Evolutionary conservation across 1,140 invertebrate genomes (phyloP), one percentile per base, ranked within the genome.

Genomic region (Zophobas morio): DNA sequence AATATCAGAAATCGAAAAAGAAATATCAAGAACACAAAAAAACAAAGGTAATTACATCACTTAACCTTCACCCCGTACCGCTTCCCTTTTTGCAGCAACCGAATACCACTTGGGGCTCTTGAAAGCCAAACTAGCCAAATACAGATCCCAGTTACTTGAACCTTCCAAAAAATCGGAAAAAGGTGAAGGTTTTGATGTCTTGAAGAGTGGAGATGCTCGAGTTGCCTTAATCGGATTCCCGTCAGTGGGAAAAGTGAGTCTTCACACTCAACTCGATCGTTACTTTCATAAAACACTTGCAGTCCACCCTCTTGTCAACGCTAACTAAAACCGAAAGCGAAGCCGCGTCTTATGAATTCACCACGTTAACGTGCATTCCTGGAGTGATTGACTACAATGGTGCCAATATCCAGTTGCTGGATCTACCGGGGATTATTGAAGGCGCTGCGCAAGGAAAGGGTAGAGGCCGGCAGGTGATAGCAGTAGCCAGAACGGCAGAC

Each of bases 101-200:
- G 99, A 99, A 87, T 99, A 99, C 84, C 98, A 99, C 92, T 92
- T 99, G 87, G 98, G 99, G 39, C 88, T 99, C 40, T 86, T 99
- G 60, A 99, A 99, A 89, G 99, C 99, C 0, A 99, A 99, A 89
- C 88, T 99, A 85, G 98, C 99, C 0, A 99, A 99, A 86, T 99
- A 99, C 84, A 89, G 98, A 49, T 95, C 97, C 2, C 97, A 99
- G 85, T 87, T 99, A 8, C 86, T 99, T 39, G 98, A 99, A 86
- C 98, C 98, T 0, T 90, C 94, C 0, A 99, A 99, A 87, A 96
- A 97, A 84, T 94, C 95, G 42, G 96, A 98, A 83, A 99, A 99
- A 87, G 99, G 99, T 8, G 99, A 99, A 90, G 99, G 99, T 5
- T 99, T 99, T 88, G 99, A 99, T 94, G 99, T 99, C 6, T 90